Percentiles rank a stretch among this genome's conserved stretches.
Evolutionary conservation across 2,113 vertebrate genomes (phyloP).

Genomic region (Zingel zingel): DNA sequence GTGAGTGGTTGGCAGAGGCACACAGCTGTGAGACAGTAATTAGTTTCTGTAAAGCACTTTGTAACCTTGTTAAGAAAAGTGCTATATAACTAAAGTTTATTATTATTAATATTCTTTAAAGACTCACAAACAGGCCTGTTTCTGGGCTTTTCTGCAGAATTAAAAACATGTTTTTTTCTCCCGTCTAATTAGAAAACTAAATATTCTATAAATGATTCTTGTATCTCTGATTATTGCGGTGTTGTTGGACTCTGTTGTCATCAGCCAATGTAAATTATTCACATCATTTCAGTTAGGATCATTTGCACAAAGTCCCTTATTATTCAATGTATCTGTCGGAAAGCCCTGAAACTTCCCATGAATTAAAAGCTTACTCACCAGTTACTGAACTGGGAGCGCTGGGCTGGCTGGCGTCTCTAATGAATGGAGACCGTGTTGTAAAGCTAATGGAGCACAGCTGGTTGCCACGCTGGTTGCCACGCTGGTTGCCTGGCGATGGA

Average conservation of each 20-base stretch:
- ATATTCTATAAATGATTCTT: background rate
- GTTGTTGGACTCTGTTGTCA: background rate
- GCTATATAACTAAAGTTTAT: no score
- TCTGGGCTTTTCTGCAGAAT: no score
- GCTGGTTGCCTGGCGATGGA: conserved; percentile 29
- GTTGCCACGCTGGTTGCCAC: conserved; percentile 62
- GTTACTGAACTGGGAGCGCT: conserved; percentile 2
- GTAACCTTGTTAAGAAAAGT: no score
- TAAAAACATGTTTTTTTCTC: background rate
- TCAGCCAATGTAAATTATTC: background rate
- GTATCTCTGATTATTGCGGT: background rate
- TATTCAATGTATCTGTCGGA: conserved; percentile 19
- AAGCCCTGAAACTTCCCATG: conserved; percentile 1
- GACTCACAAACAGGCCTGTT: no score
- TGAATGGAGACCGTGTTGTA: conserved; percentile 44
- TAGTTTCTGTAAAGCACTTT: no score
- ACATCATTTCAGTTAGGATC: background rate
- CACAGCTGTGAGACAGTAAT: no score
- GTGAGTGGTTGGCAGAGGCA: no score
- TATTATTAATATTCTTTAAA: no score
- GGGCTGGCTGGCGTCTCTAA: background rate
- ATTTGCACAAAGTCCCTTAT: background rate
- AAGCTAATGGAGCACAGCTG: conserved; percentile 47
- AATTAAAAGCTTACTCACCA: conserved; percentile 25
- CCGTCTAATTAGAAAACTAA: background rate